Evolutionary conservation across 2,888 invertebrate genomes (phyloP), one percentile per base, ranked within the genome.

Genomic region (Colostygia pectinataria): DNA sequence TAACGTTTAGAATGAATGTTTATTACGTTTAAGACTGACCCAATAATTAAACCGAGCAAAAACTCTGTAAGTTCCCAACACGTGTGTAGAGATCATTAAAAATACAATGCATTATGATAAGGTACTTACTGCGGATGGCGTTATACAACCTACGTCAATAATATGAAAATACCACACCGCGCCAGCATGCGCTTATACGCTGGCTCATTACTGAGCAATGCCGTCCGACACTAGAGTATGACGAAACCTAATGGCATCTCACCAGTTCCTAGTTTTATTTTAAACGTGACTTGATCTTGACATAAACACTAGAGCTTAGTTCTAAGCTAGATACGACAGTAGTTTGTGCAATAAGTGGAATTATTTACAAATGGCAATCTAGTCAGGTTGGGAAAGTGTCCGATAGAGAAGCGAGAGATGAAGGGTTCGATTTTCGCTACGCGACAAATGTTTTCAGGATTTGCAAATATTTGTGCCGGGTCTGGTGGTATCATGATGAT

Each of bases 151-250:
- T 43, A 44, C 56, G 52, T 57, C 53, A 57, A 48, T 51, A 48
- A 51, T 40, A 53, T 58, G 42, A 53, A 40, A 42, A 53, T 45
- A 51, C 39, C 45, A 32, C 50, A 38, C 31, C 29, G 55, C 28
- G 34, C 36, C 47, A 49, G 44, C 46, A 34, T 49, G 54, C 53
- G 47, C 44, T 49, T 38, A 55, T 50, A 50, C 33, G 47, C 42
- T 55, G 53, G 46, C 44, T 53, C 53, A 51, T 55, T 57, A 55
- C 50, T 31, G 48, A 48, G 53, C 53, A 53, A 53, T 49, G 59
- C 44, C 46, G 59, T 29, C 51, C 55, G 34, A 52, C 57, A 48
- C 53, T 44, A 23, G 37, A 32, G 25, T 48, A 52, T 59, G 56
- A 59, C 52, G 54, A 59, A 50, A 50, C 39, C 36, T 13, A 45